Percentiles rank a stretch among this genome's conserved stretches.
Evolutionary conservation across 2,888 invertebrate genomes (phyloP).

Genomic region (Tachina grossa): DNA sequence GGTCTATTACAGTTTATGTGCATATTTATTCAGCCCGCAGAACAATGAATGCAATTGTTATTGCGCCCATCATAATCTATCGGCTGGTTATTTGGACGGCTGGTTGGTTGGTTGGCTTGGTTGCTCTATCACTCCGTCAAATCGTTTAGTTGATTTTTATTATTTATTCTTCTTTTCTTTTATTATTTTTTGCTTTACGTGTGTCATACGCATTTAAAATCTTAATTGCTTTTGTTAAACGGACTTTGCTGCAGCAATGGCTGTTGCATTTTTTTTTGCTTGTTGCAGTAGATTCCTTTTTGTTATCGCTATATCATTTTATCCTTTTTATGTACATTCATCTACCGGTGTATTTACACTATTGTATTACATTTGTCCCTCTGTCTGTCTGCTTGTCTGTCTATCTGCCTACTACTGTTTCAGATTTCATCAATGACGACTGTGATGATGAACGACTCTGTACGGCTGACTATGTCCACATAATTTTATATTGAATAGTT

Average conservation of each 20-base stretch:
- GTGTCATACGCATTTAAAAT: constrained; percentile 69
- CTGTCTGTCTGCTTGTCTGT: constrained; percentile 9
- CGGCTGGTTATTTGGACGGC: constrained; percentile 8
- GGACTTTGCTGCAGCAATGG: constrained; percentile 31
- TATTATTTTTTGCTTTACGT: constrained; percentile 35
- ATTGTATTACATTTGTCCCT: constrained; percentile 39
- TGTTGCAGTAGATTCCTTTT: constrained; percentile 14
- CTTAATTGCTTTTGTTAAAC: constrained; percentile 69
- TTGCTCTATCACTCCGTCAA: constrained; percentile 36
- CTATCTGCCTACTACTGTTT: constrained; percentile 31
- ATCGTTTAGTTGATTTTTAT: constrained; percentile 49
- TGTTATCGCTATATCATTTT: constrained; percentile 36
- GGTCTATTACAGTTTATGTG: constrained; percentile 59
- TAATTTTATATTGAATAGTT: constrained; percentile 47
- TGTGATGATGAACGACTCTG: not conserved
- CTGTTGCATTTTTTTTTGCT: constrained; percentile 11
- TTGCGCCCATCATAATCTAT: constrained; percentile 18
- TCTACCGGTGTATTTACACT: constrained; percentile 52
- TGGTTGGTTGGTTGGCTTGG: not conserved
- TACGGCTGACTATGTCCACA: not conserved
- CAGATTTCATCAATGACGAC: constrained; percentile 62
- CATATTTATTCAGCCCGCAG: constrained; percentile 62
- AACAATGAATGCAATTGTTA: constrained; percentile 56
- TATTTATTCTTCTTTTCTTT: constrained; percentile 9
- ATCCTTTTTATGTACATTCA: constrained; percentile 48